These are phyloP conservation scores for Verasper variegatus DNA, from an alignment of 2,113 vertebrate species.

Conservation along the genomic window DNA sequence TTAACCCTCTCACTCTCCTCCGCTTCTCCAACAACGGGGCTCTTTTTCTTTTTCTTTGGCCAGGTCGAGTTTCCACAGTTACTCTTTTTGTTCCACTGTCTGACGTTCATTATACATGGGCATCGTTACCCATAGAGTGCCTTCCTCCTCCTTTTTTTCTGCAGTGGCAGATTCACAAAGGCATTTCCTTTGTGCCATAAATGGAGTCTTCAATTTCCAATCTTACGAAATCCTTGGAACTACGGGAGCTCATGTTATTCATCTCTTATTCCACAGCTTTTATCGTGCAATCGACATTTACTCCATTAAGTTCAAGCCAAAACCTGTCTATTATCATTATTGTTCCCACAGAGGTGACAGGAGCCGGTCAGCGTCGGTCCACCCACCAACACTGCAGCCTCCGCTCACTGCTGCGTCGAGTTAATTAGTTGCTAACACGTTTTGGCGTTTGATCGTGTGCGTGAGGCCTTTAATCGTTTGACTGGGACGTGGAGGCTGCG, in stretches of 20 bases:
- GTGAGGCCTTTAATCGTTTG: slow-evolving; percentile 64
- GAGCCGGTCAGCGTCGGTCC: not conserved
- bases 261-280: not conserved
- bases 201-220: too few species aligned
- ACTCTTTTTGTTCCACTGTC: too few species aligned
- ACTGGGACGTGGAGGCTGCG: slow-evolving; percentile 57
- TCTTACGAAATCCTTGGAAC: too few species aligned
- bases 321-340: not conserved
- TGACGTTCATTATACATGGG: too few species aligned
- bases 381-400: not conserved
- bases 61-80: too few species aligned
- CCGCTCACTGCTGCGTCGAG: slow-evolving; percentile 39
- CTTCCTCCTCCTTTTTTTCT: too few species aligned
- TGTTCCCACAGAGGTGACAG: slow-evolving; percentile 4
- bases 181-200: too few species aligned
- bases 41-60: too few species aligned
- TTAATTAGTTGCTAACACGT: slow-evolving; percentile 56
- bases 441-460: slow-evolving; percentile 32
- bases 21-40: too few species aligned
- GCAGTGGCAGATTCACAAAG: too few species aligned
- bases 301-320: not conserved
- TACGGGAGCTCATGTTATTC: not conserved
- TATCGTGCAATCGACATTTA: not conserved
- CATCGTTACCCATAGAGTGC: too few species aligned
- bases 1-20: too few species aligned